Conservation (phyloP, 2,888 invertebrate genomes). For the Electrophaes corylata region DNA sequence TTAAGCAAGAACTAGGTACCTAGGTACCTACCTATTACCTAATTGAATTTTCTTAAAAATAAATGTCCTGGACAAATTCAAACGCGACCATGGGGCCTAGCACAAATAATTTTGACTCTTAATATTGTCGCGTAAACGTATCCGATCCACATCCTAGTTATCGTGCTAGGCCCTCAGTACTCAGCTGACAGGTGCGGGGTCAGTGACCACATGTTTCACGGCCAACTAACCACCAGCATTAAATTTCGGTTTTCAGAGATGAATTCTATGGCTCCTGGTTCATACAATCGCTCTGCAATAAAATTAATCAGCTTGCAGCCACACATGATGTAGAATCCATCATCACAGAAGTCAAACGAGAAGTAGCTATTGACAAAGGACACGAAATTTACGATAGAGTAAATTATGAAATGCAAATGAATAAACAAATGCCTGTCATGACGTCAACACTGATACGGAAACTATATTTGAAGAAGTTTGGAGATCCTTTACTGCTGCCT, state of each 20-base stretch:
- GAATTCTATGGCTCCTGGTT: conserved; percentile 66
- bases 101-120: no score
- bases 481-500: conserved; percentile 56
- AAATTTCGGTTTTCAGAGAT: conserved; percentile 24
- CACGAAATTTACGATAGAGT: conserved; percentile 50
- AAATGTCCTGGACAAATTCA: no score
- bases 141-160: no score
- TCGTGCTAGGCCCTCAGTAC: no score
- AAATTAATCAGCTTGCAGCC: conserved; percentile 54
- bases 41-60: no score
- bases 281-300: conserved; percentile 66
- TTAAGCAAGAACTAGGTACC: no score
- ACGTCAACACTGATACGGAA: conserved; percentile 61
- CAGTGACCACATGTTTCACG: no score
- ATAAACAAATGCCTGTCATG: conserved; percentile 47
- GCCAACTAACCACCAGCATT: no score
- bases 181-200: no score
- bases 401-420: conserved; percentile 52
- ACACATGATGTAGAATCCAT: conserved; percentile 64
- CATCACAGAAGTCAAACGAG: conserved; percentile 62
- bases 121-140: no score
- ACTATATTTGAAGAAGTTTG: conserved; percentile 54
- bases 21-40: no score
- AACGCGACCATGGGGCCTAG: no score
- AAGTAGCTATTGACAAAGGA: conserved; percentile 62